phyloP scores from a whole-genome alignment of 2,888 invertebrate species.

The Hypomecis atomaria region DNA sequence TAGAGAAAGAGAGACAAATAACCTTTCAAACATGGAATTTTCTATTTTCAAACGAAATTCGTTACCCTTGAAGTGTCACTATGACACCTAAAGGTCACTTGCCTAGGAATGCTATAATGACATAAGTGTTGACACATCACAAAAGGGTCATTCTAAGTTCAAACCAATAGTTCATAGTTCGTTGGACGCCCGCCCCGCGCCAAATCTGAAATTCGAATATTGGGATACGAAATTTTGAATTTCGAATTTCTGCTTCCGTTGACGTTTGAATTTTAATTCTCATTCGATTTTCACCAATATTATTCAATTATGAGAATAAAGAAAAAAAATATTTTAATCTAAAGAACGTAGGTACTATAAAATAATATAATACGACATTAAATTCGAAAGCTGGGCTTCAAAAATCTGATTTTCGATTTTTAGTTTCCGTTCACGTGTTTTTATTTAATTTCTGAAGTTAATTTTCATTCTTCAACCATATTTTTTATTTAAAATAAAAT shows the following conservation, averaged over 20 bases:
- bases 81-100: constrained; percentile 8
- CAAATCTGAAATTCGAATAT: constrained; percentile 65
- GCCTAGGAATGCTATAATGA: constrained; percentile 37
- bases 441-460: neutral
- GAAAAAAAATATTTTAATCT: too few species aligned
- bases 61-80: too few species aligned
- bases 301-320: too few species aligned
- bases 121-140: constrained; percentile 43
- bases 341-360: too few species aligned
- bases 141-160: constrained; percentile 44
- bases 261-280: constrained; percentile 17
- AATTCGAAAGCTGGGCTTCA: too few species aligned
- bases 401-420: neutral
- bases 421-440: neutral
- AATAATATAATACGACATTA: too few species aligned
- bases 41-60: too few species aligned
- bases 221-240: constrained; percentile 24
- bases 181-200: constrained; percentile 53
- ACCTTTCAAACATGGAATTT: too few species aligned
- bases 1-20: too few species aligned
- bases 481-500: too few species aligned
- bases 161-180: constrained; percentile 55
- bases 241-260: constrained; percentile 25
- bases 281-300: too few species aligned
- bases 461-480: too few species aligned